Evolutionary conservation across 92 coral and sea anemone genomes (phyloP), one percentile per base, ranked within the genome.

Genomic region (Epizoanthus rinbou): DNA sequence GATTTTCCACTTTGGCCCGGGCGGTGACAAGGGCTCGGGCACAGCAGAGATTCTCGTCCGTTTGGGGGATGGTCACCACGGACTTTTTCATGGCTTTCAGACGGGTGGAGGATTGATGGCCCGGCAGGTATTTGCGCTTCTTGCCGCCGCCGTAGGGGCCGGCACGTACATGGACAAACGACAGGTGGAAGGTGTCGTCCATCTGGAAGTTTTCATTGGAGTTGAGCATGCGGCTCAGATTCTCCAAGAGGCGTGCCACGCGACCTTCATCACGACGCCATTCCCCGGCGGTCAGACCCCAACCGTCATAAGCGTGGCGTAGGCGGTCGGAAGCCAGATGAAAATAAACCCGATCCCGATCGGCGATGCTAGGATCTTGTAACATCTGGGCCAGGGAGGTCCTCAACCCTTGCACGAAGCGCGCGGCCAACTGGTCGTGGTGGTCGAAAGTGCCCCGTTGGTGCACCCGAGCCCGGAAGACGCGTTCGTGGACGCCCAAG

Each of bases 11-110:
- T 6, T 19, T 19, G 67, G 31, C 67, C 0, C 31, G 67, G 67
- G 31, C 67, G 1, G 65, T 60, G 65, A 60, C 65, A 11, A 60
- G n/a, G 21, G 87, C 88, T 0, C 91, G 41, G 1, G 90, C 90
- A 58, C 85, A 74, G 54, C 93, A 90, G 19, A 90, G 35, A 13
- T 41, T 64, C 21, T 90, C 86, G 3, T 69, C 21, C 17, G 78
- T 90, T 7, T 76, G 21, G 85, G 76, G 85, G 18, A 90, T 90
- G 6, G 7, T 13, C 8, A 90, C 24, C 14, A 90, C 58, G 6
- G 39, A 0, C 47, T 16, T 60, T 79, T 90, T 87, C 6, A 81
- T 17, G n/a, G 6, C 43, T 68, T 47, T 68, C 0, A 81, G 60
- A n/a, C 52, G 64, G 8, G 64, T 81, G 21, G 64, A 81, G 65